Evolutionary conservation across 2,113 vertebrate genomes (phyloP).

Genomic region (Arothron firmamentum): DNA sequence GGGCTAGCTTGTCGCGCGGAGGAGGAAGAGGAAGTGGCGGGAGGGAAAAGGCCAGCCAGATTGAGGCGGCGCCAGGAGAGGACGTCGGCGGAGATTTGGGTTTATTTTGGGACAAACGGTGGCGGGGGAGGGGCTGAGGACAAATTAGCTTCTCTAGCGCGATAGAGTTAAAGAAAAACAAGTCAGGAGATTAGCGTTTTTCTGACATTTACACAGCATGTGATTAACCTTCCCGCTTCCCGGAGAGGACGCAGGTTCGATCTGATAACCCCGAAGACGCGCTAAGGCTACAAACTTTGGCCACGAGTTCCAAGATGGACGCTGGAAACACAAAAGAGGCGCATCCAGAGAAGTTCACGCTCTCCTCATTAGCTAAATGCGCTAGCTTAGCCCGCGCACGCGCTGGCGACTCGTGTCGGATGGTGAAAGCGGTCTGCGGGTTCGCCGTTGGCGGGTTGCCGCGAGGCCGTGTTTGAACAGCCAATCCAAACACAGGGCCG

Average conservation of each 20-base stretch:
- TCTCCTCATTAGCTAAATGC: slow-evolving; percentile 8
- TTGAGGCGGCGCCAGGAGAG: slow-evolving; percentile 58
- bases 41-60: slow-evolving; percentile 69
- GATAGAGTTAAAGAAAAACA: slow-evolving; percentile 50
- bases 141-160: slow-evolving; percentile 59
- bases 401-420: slow-evolving; percentile 32
- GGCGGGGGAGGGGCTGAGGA: slow-evolving; percentile 46
- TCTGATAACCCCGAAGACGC: background rate
- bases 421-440: slow-evolving; percentile 3
- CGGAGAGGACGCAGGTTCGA: background rate
- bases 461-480: slow-evolving; percentile 21
- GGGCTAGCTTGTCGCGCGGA: slow-evolving; percentile 60
- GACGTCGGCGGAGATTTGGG: slow-evolving; percentile 54
- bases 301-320: no score
- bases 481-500: slow-evolving; percentile 53
- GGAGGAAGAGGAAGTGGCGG: slow-evolving; percentile 57
- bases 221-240: background rate
- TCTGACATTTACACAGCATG: background rate
- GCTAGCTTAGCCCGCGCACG: background rate
- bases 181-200: no score
- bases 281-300: background rate
- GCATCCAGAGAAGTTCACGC: slow-evolving; percentile 1
- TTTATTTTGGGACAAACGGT: slow-evolving; percentile 65
- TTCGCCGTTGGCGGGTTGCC: slow-evolving; percentile 14
- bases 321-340: background rate